Percentiles rank a stretch among this genome's conserved stretches.
These are phyloP conservation scores for Xiphorhynchus elegans DNA, from an alignment of 2,113 vertebrate species.

Conservation along the genomic window DNA sequence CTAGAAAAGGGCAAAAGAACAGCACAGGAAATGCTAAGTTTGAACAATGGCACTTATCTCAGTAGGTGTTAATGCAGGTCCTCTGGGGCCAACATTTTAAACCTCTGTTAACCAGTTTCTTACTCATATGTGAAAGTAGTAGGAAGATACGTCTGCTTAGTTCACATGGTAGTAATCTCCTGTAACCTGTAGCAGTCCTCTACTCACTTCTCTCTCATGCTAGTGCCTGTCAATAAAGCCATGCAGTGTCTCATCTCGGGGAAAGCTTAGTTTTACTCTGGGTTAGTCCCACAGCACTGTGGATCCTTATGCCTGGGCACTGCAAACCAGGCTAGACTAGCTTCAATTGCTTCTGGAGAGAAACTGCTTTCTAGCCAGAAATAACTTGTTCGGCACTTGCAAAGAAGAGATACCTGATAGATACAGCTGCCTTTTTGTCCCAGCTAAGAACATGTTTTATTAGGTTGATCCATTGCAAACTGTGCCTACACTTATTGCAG, in stretches of 20 bases:
- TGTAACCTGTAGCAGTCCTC: rapidly evolving
- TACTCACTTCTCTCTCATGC: background rate
- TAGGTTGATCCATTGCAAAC: background rate
- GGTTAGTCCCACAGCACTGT: background rate
- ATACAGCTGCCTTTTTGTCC: background rate
- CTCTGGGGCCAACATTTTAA: background rate
- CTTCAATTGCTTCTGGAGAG: background rate
- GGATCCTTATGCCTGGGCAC: background rate
- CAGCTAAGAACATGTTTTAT: background rate
- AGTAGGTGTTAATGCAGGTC: background rate
- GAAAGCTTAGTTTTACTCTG: background rate
- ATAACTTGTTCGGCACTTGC: background rate
- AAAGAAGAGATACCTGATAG: background rate
- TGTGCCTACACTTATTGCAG: background rate
- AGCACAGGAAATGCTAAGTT: background rate
- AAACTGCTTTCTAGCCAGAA: background rate
- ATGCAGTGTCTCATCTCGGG: background rate
- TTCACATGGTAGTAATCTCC: background rate
- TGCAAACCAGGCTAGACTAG: background rate
- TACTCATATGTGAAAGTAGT: background rate
- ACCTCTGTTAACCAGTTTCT: background rate
- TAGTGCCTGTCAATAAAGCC: background rate
- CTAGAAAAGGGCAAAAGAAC: background rate
- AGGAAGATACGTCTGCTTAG: background rate
- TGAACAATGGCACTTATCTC: background rate